Conservation (phyloP, 1,140 invertebrate species). For the Ganaspis sp. region DNA sequence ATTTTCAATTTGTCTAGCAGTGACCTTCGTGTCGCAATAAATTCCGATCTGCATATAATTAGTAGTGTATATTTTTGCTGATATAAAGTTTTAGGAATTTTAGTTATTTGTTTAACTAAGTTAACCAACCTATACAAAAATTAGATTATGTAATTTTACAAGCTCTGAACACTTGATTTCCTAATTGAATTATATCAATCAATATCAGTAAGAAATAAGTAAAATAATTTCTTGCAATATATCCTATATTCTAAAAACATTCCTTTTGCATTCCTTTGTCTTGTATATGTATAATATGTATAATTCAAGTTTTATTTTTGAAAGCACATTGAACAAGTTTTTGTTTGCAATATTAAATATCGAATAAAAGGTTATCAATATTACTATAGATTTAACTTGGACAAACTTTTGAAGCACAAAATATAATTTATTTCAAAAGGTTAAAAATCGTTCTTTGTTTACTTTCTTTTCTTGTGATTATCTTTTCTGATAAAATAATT, state of each 20-base stretch:
- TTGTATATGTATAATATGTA: neutral
- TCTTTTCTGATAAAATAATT: neutral
- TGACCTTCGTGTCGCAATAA: too few species aligned
- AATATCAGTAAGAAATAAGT: neutral
- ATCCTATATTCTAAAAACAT: too few species aligned
- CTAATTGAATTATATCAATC: constrained; percentile 10
- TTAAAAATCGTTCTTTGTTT: neutral
- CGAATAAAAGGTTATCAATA: neutral
- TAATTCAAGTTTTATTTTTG: neutral
- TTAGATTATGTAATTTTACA: constrained; percentile 2
- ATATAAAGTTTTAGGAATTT: neutral
- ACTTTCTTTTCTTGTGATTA: neutral
- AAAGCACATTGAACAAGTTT: too few species aligned
- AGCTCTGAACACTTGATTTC: neutral
- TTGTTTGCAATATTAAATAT: too few species aligned
- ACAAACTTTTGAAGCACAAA: neutral
- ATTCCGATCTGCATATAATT: neutral
- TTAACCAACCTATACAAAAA: neutral
- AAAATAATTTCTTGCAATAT: neutral
- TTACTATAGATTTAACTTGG: neutral
- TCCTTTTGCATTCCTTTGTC: neutral
- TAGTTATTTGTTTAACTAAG: neutral
- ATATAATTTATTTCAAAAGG: neutral
- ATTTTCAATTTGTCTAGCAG: too few species aligned
- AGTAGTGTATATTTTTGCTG: neutral